Evolutionary conservation across 2,888 invertebrate species (phyloP).

Genomic region (Embidobia sp.): DNA sequence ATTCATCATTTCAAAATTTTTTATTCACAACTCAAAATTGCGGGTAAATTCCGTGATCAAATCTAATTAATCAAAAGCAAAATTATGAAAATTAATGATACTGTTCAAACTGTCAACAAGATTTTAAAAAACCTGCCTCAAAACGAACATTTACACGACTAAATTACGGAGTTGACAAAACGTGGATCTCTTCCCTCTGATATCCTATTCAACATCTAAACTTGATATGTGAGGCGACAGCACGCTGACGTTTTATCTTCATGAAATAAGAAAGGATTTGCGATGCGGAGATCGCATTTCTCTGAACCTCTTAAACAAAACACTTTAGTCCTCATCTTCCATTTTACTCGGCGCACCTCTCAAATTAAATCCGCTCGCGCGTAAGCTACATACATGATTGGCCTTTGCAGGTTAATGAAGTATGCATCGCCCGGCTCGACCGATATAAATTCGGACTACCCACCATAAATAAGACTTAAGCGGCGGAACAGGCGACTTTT

Average conservation of each 20-base stretch:
- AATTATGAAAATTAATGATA: too few species aligned
- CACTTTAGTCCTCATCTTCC: conserved; percentile 13
- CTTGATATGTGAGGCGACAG: conserved; percentile 8
- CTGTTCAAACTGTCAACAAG: too few species aligned
- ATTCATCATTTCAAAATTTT: too few species aligned
- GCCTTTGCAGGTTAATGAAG: conserved; percentile 44
- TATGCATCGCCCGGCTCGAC: conserved; percentile 30
- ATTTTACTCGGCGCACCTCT: conserved; percentile 16
- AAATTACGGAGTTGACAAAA: too few species aligned
- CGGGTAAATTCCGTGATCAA: too few species aligned
- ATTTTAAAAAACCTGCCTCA: too few species aligned
- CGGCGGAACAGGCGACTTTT: not conserved
- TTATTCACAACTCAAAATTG: too few species aligned
- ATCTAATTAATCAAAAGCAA: too few species aligned
- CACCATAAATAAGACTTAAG: conserved; percentile 8
- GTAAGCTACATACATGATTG: conserved; percentile 50
- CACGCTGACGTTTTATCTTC: not conserved
- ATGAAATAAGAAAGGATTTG: conserved; percentile 22
- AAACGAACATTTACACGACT: too few species aligned
- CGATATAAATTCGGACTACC: conserved; percentile 23
- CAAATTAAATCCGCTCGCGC: conserved; percentile 30
- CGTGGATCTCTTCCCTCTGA: too few species aligned
- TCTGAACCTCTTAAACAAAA: conserved; percentile 14
- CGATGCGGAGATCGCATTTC: not conserved
- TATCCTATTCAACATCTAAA: not conserved